Percentiles rank a stretch among this genome's conserved stretches.
Evolutionary conservation across 2,113 vertebrate species (phyloP).

Genomic region (Myiopsitta monachus): DNA sequence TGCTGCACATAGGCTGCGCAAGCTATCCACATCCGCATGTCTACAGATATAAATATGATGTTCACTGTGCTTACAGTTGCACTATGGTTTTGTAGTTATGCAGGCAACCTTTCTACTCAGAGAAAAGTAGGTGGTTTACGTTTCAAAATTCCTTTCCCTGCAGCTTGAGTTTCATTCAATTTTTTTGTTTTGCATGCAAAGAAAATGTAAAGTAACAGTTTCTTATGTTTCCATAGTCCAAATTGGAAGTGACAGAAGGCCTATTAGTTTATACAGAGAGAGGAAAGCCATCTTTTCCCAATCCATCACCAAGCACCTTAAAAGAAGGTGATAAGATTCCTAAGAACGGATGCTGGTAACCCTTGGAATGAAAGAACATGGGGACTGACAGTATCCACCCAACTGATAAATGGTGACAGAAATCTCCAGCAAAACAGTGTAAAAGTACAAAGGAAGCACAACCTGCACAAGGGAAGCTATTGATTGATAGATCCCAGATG

Average conservation of each 20-base stretch:
- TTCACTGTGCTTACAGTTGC: not conserved
- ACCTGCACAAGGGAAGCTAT: not conserved
- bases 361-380: not conserved
- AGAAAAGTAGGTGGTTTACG: not conserved
- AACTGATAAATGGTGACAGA: not conserved
- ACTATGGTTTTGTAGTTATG: not conserved
- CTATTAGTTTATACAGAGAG: not conserved
- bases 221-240: not conserved
- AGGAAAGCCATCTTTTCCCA: not conserved
- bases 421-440: not conserved
- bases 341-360: not conserved
- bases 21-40: not conserved
- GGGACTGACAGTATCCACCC: not conserved
- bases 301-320: not conserved
- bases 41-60: not conserved
- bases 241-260: conserved; percentile 32
- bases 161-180: not conserved
- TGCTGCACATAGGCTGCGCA: not conserved
- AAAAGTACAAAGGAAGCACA: not conserved
- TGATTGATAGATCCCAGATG: not conserved
- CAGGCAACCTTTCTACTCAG: not conserved
- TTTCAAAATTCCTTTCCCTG: not conserved
- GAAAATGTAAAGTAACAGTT: conserved; percentile 14
- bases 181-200: not conserved
- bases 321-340: not conserved